phyloP scores from a whole-genome alignment of 1,140 invertebrate species.

The Danaus melanippus region DNA sequence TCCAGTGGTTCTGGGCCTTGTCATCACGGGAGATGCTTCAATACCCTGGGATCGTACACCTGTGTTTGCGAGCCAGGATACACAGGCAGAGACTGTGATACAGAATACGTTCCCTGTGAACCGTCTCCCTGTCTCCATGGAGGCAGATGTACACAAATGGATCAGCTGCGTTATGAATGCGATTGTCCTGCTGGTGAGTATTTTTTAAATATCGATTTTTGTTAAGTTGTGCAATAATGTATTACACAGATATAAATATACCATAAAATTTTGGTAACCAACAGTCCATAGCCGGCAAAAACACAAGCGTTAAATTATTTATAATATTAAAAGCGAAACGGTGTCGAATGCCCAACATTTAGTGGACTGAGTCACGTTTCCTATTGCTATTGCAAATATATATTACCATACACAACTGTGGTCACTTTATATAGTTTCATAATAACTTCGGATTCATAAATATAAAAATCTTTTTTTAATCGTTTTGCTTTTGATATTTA shows the following conservation, averaged over 20 bases:
- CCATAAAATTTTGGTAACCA: too few species aligned
- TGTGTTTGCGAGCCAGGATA: conserved; percentile 91
- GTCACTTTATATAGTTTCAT: too few species aligned
- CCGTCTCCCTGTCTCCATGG: conserved; percentile 93
- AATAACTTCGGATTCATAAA: too few species aligned
- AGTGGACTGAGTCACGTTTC: conserved; percentile 22
- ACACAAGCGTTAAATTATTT: conserved; percentile 20
- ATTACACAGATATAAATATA: too few species aligned
- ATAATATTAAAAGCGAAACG: conserved; percentile 26
- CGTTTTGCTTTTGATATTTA: too few species aligned
- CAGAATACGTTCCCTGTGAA: conserved; percentile 90
- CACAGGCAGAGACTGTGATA: conserved; percentile 92
- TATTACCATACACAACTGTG: too few species aligned
- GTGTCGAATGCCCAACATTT: conserved; percentile 22
- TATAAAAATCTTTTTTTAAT: too few species aligned
- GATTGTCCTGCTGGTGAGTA: conserved; percentile 88
- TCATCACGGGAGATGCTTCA: conserved; percentile 86
- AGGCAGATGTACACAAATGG: conserved; percentile 83
- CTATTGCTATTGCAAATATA: conserved; percentile 5
- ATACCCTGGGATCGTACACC: conserved; percentile 92
- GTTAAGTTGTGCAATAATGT: too few species aligned
- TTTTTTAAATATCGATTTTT: background rate
- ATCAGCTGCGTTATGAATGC: conserved; percentile 86
- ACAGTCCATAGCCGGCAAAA: background rate
- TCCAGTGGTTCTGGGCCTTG: conserved; percentile 79